Base-by-base conservation (phyloP, 2,888 invertebrate species). In the Philhelius pedissequus region DNA sequence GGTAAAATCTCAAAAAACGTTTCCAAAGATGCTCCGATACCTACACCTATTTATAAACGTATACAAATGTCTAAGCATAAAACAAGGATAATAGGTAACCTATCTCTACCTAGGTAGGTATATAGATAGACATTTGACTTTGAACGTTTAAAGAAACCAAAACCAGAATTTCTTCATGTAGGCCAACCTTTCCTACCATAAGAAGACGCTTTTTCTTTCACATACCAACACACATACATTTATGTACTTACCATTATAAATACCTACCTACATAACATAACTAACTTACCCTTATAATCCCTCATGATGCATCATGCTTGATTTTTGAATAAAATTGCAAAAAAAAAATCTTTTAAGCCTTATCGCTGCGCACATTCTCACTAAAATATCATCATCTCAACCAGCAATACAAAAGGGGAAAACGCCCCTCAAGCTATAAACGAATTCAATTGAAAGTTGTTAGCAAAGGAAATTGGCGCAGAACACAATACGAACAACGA, bases 371-470 rank as follows among this genome's bases (percentile, higher is more conserved):
- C 43, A 56, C 56, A 76, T 75, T 64, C 69, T 62, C 62, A 68
- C 60, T 35, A 15, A 20, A 54, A 60, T 68, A 60, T 43, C 45
- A 50, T 25, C 64, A 56, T 56, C 60, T 43, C 52, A 40, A 30
- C 54, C 20, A 56, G 20, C 35, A 56, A 11, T n/a, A 75, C n/a
- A 20, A 45, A 11, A 50, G 13, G 70, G 79, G 83, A 70, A 75
- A 84, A 84, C 83, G 70, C 79, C 83, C 83, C 58, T 84, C n/a
- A 56, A 45, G 60, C 60, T 25, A 58, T 64, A 45, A 83, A 79
- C 84, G 79, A 75, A 76, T 68, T 84, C 71, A 84, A 84, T 84
- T 80, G 70, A 79, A 84, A 40, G 43, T 84, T 84, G 80, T 84
- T 84, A 80, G 84, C 75, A 84, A 79, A 54, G 66, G 22, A 54